phyloP scores from a whole-genome alignment of 2,797 vertebrate species.

The Paramormyrops hopkinsi region DNA sequence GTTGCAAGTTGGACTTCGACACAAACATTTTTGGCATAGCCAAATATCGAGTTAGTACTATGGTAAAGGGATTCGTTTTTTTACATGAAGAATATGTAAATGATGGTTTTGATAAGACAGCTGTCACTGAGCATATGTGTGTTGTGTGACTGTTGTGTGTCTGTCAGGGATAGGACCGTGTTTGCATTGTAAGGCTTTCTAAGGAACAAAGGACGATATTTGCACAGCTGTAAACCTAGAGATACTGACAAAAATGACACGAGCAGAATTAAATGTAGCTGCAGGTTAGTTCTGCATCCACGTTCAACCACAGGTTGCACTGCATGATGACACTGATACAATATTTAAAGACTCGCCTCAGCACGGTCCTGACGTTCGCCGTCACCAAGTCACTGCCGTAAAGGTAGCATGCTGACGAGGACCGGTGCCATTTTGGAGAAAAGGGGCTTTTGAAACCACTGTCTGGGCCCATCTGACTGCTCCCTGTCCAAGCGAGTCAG shows the following conservation, averaged over 20 bases:
- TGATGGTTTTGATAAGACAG: not conserved
- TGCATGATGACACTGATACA: not conserved
- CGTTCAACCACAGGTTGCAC: not conserved
- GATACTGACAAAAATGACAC: not conserved
- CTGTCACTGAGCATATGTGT: not conserved
- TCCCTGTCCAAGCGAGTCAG: not conserved
- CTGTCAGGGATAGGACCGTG: conserved; percentile 1
- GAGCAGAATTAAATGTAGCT: not conserved
- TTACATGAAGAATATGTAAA: not conserved
- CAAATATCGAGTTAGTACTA: not conserved
- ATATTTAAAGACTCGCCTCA: not conserved
- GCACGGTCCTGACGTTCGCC: too few relatives aligned
- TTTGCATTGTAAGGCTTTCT: not conserved
- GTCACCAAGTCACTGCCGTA: not conserved
- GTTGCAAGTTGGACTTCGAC: not conserved
- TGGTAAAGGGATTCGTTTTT: not conserved
- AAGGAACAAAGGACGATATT: not conserved
- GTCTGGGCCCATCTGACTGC: not conserved
- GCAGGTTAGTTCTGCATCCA: not conserved
- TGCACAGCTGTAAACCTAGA: conserved; percentile 7
- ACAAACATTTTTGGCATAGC: not conserved
- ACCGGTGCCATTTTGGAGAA: not conserved
- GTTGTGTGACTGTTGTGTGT: not conserved
- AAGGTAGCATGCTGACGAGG: not conserved
- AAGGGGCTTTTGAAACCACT: not conserved